Evolutionary conservation across 2,797 vertebrate genomes (phyloP).

Genomic region (Hoplostethus mediterraneus): DNA sequence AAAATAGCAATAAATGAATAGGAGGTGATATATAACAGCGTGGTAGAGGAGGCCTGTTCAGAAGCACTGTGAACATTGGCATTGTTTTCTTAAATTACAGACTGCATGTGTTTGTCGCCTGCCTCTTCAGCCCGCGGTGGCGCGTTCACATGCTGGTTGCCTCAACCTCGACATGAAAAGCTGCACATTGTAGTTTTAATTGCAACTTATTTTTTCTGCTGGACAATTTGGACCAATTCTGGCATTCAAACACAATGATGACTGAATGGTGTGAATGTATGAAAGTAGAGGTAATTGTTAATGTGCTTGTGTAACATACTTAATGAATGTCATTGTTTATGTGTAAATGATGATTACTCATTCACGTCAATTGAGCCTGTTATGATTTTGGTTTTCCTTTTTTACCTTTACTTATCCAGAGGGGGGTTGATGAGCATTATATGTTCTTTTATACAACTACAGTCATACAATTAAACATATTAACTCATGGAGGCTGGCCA

Average conservation of each 20-base stretch:
- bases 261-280: not conserved
- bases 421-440: constrained; percentile 26
- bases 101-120: no score
- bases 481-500: constrained; percentile 48
- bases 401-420: constrained; percentile 40
- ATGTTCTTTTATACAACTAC: constrained; percentile 30
- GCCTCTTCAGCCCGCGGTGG: no score
- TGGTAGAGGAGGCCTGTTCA: no score
- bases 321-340: constrained; percentile 10
- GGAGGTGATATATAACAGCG: no score
- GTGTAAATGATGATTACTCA: constrained; percentile 28
- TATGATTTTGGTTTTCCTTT: constrained; percentile 5
- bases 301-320: constrained; percentile 9
- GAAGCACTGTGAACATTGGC: no score
- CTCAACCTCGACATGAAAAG: no score
- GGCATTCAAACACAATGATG: not conserved
- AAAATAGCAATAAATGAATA: not conserved
- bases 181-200: not conserved
- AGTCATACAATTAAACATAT: constrained; percentile 47
- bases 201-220: not conserved
- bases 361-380: constrained; percentile 34
- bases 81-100: no score
- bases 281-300: not conserved
- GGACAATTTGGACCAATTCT: constrained; percentile 2
- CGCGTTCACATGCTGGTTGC: no score